A percentile compares a stretch with the other conserved stretches of the same genome.
phyloP scores from a whole-genome alignment of 2,888 invertebrate genomes.

The Axea sp. region DNA sequence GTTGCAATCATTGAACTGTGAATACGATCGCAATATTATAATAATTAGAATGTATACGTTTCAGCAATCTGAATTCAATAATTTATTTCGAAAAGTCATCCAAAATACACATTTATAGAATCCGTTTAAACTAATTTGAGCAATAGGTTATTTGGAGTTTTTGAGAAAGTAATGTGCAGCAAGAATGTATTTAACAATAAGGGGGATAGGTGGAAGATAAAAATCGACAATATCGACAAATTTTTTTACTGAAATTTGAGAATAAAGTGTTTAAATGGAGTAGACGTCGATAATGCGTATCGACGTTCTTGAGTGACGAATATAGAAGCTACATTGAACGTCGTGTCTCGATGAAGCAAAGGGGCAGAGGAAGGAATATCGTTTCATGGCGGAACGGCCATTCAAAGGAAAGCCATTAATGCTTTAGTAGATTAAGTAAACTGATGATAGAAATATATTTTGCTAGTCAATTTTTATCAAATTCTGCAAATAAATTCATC shows the following conservation, averaged over 20 bases:
- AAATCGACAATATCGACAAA: slow-evolving; percentile 33
- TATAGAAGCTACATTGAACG: slow-evolving; percentile 60
- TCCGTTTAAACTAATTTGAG: too few relatives aligned
- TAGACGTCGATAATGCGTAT: slow-evolving; percentile 61
- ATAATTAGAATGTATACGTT: too few relatives aligned
- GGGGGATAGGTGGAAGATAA: slow-evolving; percentile 17
- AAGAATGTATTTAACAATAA: slow-evolving; percentile 40
- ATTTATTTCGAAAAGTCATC: not conserved
- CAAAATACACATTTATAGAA: not conserved
- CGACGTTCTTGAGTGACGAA: slow-evolving; percentile 61
- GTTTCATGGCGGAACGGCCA: slow-evolving; percentile 60
- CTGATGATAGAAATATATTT: slow-evolving; percentile 59
- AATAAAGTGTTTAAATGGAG: slow-evolving; percentile 57
- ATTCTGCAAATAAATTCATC: slow-evolving; percentile 51
- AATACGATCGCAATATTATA: too few relatives aligned
- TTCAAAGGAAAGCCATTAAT: slow-evolving; percentile 62
- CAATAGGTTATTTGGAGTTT: too few relatives aligned
- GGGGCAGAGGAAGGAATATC: slow-evolving; percentile 47
- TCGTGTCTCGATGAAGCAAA: slow-evolving; percentile 48
- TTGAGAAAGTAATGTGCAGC: not conserved
- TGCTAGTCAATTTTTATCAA: slow-evolving; percentile 55
- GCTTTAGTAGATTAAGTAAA: slow-evolving; percentile 59
- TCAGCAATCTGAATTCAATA: not conserved
- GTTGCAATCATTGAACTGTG: too few relatives aligned
- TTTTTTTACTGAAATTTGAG: slow-evolving; percentile 57